Evolutionary conservation across 2,888 invertebrate species (phyloP), one percentile per base, ranked within the genome.

Genomic region (Epistrophe eligans): DNA sequence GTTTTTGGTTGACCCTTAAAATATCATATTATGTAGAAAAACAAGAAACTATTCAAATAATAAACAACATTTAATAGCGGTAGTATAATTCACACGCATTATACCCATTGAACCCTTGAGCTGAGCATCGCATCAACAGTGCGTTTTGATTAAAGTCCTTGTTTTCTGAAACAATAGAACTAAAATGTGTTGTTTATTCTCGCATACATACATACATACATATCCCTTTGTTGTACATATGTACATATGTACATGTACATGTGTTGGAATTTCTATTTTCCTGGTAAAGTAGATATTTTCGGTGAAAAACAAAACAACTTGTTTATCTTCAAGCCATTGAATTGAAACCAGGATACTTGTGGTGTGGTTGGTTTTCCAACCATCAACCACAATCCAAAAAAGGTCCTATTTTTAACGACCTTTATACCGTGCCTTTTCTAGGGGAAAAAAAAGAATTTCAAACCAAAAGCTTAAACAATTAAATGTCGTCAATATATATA

Each of bases 291-390:
- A 48, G 45, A 32, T 38, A 58, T 35, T 35, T 58, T 58, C 3
- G 58, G 35, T 17, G 11, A 66, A 15, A 24, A 43, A 15, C 0
- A 58, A 66, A 43, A 62, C 48, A 48, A 48, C 32, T 84, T 84
- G 74, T 84, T 70, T 79, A 71, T 79, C 64, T 80, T 50, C 40
- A 38, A 70, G 76, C 70, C 64, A 62, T 50, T 71, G 71, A 71
- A 62, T 50, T 71, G 71, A 71, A 76, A 71, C 76, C 58, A 81
- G 43, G 52, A 81, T 72, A 55, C 28, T 55, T 55, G 55, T 28
- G 28, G 55, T 55, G 28, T 55, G n/a, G 28, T 55, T 55, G 55
- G 28, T 55, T n/a, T 55, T 19, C 4, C 32, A 48, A 48, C 71
- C 40, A 38, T 32, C 64, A n/a, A 50, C 35, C 43, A 9, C n/a